Evolutionary conservation across 2,113 vertebrate genomes (phyloP), one percentile per base, ranked within the genome.

Genomic region (Triplophysa siluroides): DNA sequence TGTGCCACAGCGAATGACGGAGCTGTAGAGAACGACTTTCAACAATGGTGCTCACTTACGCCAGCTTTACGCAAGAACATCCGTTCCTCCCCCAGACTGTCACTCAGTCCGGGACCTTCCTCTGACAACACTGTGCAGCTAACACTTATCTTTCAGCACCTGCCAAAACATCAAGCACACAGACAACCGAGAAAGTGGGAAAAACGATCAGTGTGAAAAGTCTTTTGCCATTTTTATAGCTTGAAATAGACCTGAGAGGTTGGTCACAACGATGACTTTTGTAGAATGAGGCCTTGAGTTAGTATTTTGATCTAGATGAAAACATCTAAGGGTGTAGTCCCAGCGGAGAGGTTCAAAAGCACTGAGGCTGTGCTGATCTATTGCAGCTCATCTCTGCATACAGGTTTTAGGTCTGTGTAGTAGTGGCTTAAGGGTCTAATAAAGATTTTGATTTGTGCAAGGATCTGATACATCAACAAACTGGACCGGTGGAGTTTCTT

Each of bases 1-100:
- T 66, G 68, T 56, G 33, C 58, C 1, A 58, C 26, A 64, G 65
- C 19, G 18, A 63, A 76, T 80, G 54, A 81, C 45, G 16, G 74
- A 52, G n/a, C 56, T 26, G 43, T 14, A 16, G 41, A 14, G 19
- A 77, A 56, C 69, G 78, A n/a, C 19, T 21, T 12, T 62, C 69
- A 58, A 21, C 50, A 33, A 26, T 45, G 24, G 33, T 60, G 29
- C 24, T 81, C 54, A 83, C 33, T 61, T 38, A 70, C 21, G 66
- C 11, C 18, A 79, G 66, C 38, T 72, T 66, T 18, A 67, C 33
- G n/a, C 52, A 2, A 43, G 26, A 41, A 26, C 45, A 73, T 24
- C 21, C 18, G 18, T 23, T 67, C 14, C 43, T 67, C 45, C 26
- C 16, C 12, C 6, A 74, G 23, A 50, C 24, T 12, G 23, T 63